Conservation (phyloP, 2,888 invertebrate genomes). For the Archips xylosteana region DNA sequence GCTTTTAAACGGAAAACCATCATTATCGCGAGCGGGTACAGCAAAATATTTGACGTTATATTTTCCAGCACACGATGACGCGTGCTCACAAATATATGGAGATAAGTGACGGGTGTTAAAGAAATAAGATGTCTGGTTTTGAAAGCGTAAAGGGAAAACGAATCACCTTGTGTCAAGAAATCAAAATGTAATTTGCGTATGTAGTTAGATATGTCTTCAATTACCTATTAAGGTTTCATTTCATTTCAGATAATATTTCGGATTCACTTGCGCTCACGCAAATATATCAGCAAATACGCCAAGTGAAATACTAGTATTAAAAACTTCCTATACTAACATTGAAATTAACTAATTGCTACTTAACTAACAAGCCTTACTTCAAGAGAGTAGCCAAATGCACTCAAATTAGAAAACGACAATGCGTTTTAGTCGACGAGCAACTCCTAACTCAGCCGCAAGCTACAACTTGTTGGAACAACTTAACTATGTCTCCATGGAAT, state of each 20-base stretch:
- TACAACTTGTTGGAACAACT: conserved; percentile 49
- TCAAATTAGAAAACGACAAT: conserved; percentile 55
- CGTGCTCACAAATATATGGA: conserved; percentile 16
- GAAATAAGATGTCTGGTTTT: conserved; percentile 53
- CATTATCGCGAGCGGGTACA: conserved; percentile 28
- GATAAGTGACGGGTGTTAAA: conserved; percentile 51
- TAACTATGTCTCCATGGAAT: conserved; percentile 39
- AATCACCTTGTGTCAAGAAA: neutral
- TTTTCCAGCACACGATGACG: conserved; percentile 24
- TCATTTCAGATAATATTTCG: no score
- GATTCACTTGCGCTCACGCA: no score
- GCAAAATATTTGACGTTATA: conserved; percentile 19
- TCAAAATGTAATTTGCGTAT: neutral
- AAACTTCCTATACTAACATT: neutral
- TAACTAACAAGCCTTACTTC: neutral
- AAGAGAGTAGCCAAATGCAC: conserved; percentile 53
- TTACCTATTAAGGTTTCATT: no score
- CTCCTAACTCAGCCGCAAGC: conserved; percentile 59
- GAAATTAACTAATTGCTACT: neutral
- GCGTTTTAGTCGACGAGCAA: conserved; percentile 50
- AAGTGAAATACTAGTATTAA: no score
- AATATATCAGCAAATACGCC: no score
- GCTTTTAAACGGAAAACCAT: conserved; percentile 34
- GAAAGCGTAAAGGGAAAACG: neutral
- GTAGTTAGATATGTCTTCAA: neutral